Evolutionary conservation across 1,140 invertebrate genomes (phyloP).

Genomic region (Odontomachus brunneus): DNA sequence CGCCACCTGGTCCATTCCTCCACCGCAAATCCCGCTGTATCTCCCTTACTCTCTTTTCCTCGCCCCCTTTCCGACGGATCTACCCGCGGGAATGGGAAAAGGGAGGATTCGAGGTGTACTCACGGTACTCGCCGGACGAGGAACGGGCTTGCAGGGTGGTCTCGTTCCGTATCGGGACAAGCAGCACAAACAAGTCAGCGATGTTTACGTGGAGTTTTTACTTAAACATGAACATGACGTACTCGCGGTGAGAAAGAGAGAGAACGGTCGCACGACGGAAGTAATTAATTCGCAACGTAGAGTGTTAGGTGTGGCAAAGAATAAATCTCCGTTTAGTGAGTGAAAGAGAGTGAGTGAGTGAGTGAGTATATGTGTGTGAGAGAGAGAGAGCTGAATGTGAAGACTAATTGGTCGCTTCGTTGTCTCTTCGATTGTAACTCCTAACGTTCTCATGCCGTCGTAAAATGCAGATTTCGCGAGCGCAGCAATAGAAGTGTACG

Average conservation of each 20-base stretch:
- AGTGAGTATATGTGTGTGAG: no score
- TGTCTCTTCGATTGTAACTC: slow-evolving; percentile 5
- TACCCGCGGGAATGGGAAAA: slow-evolving; percentile 43
- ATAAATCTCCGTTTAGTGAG: slow-evolving; percentile 11
- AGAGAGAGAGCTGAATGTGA: not conserved
- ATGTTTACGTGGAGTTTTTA: not conserved
- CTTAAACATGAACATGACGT: no score
- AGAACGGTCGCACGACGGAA: not conserved
- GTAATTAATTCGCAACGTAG: slow-evolving; percentile 9
- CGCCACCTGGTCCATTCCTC: slow-evolving; percentile 77
- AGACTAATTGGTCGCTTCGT: not conserved
- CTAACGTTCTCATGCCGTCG: not conserved
- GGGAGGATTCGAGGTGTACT: slow-evolving; percentile 32
- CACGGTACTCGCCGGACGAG: slow-evolving; percentile 17
- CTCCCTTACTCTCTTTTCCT: not conserved
- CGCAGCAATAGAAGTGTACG: no score
- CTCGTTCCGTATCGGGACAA: slow-evolving; percentile 17
- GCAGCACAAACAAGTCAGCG: not conserved
- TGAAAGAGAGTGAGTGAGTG: no score
- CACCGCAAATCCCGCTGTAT: slow-evolving; percentile 58
- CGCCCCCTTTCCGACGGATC: not conserved
- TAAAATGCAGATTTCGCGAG: no score
- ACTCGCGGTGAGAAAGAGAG: not conserved
- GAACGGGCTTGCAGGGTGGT: slow-evolving; percentile 36
- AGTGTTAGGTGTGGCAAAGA: not conserved